phyloP scores from a whole-genome alignment of 2,797 vertebrate species.

The Anas bahamensis region DNA sequence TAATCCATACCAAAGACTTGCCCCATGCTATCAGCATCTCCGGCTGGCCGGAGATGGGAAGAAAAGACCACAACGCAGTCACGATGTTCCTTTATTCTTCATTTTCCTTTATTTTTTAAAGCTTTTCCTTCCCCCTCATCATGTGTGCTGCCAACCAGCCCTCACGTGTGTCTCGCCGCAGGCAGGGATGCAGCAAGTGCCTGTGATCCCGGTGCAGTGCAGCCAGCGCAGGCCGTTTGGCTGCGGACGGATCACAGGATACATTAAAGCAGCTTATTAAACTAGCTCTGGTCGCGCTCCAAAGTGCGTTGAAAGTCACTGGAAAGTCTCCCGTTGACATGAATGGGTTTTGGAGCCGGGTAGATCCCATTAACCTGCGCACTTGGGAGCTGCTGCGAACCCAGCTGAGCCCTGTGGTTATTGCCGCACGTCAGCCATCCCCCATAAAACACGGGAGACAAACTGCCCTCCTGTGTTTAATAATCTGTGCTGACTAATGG shows the following conservation, averaged over 20 bases:
- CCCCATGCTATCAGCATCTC: neutral
- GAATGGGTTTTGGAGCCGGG: neutral
- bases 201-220: neutral
- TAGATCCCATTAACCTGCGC: neutral
- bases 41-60: neutral
- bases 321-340: neutral
- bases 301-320: neutral
- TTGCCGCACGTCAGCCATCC: neutral
- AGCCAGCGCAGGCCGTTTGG: neutral
- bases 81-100: neutral
- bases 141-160: neutral
- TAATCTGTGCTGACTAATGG: neutral
- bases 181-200: neutral
- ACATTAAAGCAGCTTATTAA: neutral
- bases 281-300: neutral
- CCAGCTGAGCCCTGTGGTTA: neutral
- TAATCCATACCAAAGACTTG: fast-evolving
- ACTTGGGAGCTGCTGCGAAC: neutral
- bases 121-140: neutral
- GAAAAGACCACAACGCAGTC: neutral
- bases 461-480: conserved; percentile 37
- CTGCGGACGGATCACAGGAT: neutral
- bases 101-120: neutral
- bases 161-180: neutral
- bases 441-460: conserved; percentile 12